These are phyloP conservation scores for Pandemis heparana DNA, from an alignment of 2,888 invertebrate species.

Conservation along the genomic window DNA sequence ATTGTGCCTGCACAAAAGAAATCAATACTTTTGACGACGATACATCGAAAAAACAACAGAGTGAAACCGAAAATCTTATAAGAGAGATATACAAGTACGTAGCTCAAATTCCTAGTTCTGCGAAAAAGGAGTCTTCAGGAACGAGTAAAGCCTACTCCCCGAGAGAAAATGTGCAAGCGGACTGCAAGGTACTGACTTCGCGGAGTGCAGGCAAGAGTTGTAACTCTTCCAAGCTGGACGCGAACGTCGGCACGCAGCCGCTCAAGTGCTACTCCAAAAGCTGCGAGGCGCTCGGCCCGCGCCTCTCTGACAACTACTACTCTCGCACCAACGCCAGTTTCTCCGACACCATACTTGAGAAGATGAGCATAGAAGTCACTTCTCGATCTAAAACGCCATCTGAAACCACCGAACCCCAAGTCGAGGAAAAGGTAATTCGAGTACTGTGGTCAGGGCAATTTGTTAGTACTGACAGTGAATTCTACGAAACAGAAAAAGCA, in stretches of 20 bases:
- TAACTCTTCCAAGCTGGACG: slow-evolving; percentile 63
- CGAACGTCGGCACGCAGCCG: slow-evolving; percentile 68
- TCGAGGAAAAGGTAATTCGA: slow-evolving; percentile 55
- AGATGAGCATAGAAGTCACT: slow-evolving; percentile 63
- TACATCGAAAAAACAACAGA: slow-evolving; percentile 45
- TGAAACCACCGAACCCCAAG: slow-evolving; percentile 54
- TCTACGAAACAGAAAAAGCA: neutral
- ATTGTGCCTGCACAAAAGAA: slow-evolving; percentile 45
- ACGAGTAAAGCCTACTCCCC: slow-evolving; percentile 23
- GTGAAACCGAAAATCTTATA: slow-evolving; percentile 72
- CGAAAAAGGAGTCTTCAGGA: slow-evolving; percentile 50
- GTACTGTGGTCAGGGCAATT: neutral
- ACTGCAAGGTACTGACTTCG: slow-evolving; percentile 55
- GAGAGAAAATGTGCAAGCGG: slow-evolving; percentile 7
- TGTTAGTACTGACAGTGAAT: neutral
- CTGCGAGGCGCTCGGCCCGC: slow-evolving; percentile 74
- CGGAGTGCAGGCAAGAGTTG: slow-evolving; percentile 66
- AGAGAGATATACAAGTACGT: slow-evolving; percentile 78
- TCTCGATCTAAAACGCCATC: slow-evolving; percentile 59
- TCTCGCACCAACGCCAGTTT: slow-evolving; percentile 62
- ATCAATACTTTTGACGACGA: slow-evolving; percentile 51
- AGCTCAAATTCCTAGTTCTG: slow-evolving; percentile 59
- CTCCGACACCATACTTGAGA: slow-evolving; percentile 73
- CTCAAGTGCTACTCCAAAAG: slow-evolving; percentile 73
- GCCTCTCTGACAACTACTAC: slow-evolving; percentile 56